Percentiles rank a stretch among this genome's conserved stretches.
phyloP scores from a whole-genome alignment of 2,113 vertebrate species.

The Pithys albifrons region DNA sequence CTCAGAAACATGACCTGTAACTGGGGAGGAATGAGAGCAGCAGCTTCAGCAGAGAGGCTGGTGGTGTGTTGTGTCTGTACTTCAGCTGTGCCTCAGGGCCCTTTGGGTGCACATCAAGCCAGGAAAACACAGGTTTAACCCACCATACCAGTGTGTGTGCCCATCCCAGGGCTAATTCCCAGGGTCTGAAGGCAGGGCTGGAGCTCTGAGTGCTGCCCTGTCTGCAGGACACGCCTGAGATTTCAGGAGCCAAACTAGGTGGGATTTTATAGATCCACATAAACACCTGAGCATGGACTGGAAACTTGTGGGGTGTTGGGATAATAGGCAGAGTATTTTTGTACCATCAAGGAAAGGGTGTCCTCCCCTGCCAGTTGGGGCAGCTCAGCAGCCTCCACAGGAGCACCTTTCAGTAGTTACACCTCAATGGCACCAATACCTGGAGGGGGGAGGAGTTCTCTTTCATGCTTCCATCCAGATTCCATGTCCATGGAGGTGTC shows the following conservation, averaged over 20 bases:
- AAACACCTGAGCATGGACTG: neutral
- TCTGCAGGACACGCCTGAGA: neutral
- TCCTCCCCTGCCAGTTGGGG: neutral
- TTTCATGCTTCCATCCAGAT: neutral
- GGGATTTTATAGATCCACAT: neutral
- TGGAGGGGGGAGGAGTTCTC: neutral
- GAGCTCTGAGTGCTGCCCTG: neutral
- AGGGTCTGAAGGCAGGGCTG: neutral
- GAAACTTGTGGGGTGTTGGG: neutral
- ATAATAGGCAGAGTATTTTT: neutral
- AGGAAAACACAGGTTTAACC: neutral
- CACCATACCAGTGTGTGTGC: rapidly evolving
- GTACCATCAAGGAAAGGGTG: rapidly evolving
- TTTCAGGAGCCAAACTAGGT: neutral
- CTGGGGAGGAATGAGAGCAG: neutral
- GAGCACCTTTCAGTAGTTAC: rapidly evolving
- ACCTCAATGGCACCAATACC: neutral
- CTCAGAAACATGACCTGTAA: neutral
- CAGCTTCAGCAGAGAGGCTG: rapidly evolving
- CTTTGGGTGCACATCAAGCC: neutral
- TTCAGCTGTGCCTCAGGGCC: neutral
- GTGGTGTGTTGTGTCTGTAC: rapidly evolving
- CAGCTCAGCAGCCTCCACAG: neutral
- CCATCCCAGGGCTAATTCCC: neutral
- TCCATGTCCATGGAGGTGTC: neutral